Evolutionary conservation across 2,113 vertebrate genomes (phyloP).

Genomic region (Balaenoptera acutorostrata): DNA sequence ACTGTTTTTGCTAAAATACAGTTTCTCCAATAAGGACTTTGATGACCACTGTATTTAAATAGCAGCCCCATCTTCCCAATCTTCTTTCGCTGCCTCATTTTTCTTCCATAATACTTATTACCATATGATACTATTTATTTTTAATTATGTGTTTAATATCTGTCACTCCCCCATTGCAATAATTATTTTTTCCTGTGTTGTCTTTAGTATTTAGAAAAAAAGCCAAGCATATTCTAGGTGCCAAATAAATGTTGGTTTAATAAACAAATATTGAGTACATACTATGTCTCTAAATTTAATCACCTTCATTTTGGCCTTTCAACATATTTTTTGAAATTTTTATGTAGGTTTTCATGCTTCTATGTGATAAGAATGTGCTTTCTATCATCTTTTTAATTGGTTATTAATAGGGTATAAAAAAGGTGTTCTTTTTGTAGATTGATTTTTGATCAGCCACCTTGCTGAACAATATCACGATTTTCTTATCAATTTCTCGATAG

Average conservation of each 20-base stretch:
- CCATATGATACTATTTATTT: not conserved
- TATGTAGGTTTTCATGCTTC: not conserved
- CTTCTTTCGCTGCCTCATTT: not conserved
- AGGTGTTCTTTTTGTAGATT: not conserved
- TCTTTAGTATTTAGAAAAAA: not conserved
- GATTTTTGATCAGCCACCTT: not conserved
- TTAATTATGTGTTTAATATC: not conserved
- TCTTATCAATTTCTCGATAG: not conserved
- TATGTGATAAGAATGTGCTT: not conserved
- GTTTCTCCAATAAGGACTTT: not conserved
- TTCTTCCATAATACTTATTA: not conserved
- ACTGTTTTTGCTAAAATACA: not conserved
- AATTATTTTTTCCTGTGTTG: not conserved
- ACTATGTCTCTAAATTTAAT: not conserved
- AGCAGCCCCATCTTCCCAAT: not conserved
- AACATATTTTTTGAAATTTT: not conserved
- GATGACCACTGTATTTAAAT: not conserved
- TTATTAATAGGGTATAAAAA: not conserved
- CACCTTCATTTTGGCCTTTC: not conserved
- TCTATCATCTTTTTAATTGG: not conserved
- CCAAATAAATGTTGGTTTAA: not conserved
- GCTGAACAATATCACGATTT: not conserved
- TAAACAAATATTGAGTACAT: not conserved
- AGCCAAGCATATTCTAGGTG: not conserved
- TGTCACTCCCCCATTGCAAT: not conserved